Base-by-base conservation (phyloP, 2,797 vertebrate genomes). In the Periparus ater region DNA sequence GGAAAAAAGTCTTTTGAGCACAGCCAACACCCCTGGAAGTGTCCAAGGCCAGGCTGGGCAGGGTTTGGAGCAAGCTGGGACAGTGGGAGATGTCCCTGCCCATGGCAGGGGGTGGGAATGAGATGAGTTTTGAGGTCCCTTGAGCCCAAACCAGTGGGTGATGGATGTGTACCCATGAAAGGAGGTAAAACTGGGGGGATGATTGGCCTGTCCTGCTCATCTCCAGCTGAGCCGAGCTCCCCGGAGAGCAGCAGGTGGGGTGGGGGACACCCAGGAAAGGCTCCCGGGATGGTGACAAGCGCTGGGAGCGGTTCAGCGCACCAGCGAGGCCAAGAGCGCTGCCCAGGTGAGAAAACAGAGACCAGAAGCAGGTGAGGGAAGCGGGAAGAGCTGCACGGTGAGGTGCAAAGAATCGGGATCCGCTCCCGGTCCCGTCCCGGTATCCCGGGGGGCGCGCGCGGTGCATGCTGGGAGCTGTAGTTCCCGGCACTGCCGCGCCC, bases 401-500 rank as follows among this genome's bases (percentile, higher is more conserved):
- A 0, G 30, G 27, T 0, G 23, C 23, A 15, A 7, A 8, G 8
- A 26, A 11, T 50, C 0, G n/a, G 29, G 17, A 27, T 25, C 38
- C 3, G 0, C 1, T 23, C 10, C 34, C 42, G 21, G 17, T 44
- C 13, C 47, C 0, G 45, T 5, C 20, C 26, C 8, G 3, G 40
- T 57, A 0, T 19, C 47, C 54, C 47, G n/a, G 62, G 23, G 7
- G 6, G 0, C 3, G 25, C 15, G 20, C 30, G 58, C 38, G 29
- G 19, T 40, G 92, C 87, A 42, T 26, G 67, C 55, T 32, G 93
- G 93, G 85, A 93, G 1, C 1, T 44, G 91, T 75, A 91, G 91
- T 58, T 50, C 38, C 0, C 2, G 0, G 0, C 0, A 0, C 2
- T 0, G 0, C 6, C 0, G 5, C 10, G 0, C 5, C 0, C 4